phyloP scores from a whole-genome alignment of 2,888 invertebrate genomes.

The Embidobia sp. region DNA sequence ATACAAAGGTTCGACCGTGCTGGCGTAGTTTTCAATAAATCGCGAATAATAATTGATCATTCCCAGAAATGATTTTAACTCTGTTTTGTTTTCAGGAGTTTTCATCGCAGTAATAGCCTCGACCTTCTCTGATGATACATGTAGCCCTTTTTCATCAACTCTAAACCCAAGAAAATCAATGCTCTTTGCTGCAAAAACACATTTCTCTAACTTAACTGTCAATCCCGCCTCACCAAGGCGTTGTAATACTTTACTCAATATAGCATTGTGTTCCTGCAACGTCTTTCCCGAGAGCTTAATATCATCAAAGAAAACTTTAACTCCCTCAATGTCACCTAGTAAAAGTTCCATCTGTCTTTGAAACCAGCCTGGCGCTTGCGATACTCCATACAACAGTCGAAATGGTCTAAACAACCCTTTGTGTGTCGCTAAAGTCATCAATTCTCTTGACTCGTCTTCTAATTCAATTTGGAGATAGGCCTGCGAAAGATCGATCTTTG shows the following conservation, averaged over 20 bases:
- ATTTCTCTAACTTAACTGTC: slow-evolving; percentile 70
- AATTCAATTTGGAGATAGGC: slow-evolving; percentile 75
- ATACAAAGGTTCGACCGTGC: slow-evolving; percentile 1
- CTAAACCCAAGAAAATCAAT: slow-evolving; percentile 9
- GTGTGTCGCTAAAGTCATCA: slow-evolving; percentile 72
- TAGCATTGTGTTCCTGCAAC: slow-evolving; percentile 65
- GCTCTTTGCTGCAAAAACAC: slow-evolving; percentile 64
- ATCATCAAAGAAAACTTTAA: slow-evolving; percentile 70
- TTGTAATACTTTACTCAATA: slow-evolving; percentile 67
- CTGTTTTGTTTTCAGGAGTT: neutral
- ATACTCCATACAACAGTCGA: slow-evolving; percentile 74
- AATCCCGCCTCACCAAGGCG: slow-evolving; percentile 68
- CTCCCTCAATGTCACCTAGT: slow-evolving; percentile 65
- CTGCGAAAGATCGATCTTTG: slow-evolving; percentile 71
- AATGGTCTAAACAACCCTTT: slow-evolving; percentile 67
- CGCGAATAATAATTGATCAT: slow-evolving; percentile 24
- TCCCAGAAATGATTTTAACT: slow-evolving; percentile 13
- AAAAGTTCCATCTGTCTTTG: slow-evolving; percentile 73
- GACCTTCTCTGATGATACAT: neutral
- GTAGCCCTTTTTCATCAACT: neutral
- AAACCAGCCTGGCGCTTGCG: slow-evolving; percentile 76
- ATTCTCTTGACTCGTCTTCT: slow-evolving; percentile 69
- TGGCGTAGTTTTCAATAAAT: slow-evolving; percentile 16
- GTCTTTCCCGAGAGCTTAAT: slow-evolving; percentile 68
- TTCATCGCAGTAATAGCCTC: slow-evolving; percentile 3